Percentiles rank a stretch among this genome's conserved stretches.
phyloP scores from a whole-genome alignment of 2,113 vertebrate species.

The Anoura caudifer region DNA sequence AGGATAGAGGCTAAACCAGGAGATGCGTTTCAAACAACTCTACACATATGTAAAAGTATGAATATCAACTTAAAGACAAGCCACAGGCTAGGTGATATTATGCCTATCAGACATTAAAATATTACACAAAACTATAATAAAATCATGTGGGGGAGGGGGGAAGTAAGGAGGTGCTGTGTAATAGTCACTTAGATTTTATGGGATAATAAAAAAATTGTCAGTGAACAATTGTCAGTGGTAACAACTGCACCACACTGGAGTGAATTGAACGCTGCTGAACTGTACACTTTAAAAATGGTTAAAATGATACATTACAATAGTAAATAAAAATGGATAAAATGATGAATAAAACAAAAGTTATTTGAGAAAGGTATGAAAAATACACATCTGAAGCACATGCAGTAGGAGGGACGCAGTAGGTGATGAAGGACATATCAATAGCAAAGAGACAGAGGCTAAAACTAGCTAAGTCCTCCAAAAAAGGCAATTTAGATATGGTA shows the following conservation, averaged over 20 bases:
- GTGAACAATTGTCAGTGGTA: not conserved
- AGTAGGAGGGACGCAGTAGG: not conserved
- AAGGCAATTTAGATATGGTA: not conserved
- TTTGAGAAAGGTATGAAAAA: not conserved
- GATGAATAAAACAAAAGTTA: not conserved
- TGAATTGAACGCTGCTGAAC: not conserved
- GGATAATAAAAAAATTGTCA: not conserved
- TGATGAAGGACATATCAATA: not conserved
- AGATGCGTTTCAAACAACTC: not conserved
- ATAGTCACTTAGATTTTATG: not conserved
- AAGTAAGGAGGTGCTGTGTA: not conserved
- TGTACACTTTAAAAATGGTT: not conserved
- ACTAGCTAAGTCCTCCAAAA: not conserved
- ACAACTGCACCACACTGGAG: not conserved
- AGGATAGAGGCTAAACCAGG: not conserved
- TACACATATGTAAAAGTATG: not conserved
- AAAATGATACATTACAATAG: not conserved
- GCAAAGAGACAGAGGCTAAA: fast-evolving
- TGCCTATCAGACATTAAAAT: not conserved
- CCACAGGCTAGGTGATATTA: not conserved
- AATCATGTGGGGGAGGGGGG: not conserved
- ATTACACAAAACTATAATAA: not conserved
- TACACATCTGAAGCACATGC: not conserved
- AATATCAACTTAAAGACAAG: not conserved
- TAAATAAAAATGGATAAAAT: not conserved